Base-by-base conservation (phyloP, 2,888 invertebrate genomes). In the Iselma pallidipennis region DNA sequence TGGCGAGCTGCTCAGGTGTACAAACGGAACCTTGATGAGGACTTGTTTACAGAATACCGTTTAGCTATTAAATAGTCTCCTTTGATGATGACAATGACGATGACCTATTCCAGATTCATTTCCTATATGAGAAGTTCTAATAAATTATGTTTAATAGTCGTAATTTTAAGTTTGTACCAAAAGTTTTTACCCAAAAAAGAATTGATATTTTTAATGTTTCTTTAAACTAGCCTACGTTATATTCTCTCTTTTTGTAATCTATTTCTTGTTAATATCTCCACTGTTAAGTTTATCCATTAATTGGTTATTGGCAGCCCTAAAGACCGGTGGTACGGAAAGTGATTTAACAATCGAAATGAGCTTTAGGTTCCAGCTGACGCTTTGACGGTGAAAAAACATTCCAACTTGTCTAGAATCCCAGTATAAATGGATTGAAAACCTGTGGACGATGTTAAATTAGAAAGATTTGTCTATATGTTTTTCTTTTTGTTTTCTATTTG, bases 341-440 rank as follows among this genome's bases (percentile, higher is more conserved):
- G 55, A 57, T 61, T 61, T 56, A 65, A 61, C 65, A 58, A 59
- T 59, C 61, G 54, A 56, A 55, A 58, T 59, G 54, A 23, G 52
- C 29, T 57, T 45, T 49, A 21, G 56, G 51, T 28, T 61, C 31
- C 65, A 65, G 59, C 65, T 65, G 65, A 53, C 61, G 58, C 56
- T 52, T 42, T 50, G 42, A 49, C 29, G 33, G 51, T 55, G 49
- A 57, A 58, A 59, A 61, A 53, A 59, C 58, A 49, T 12, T 23
- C 4, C 1, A 45, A 12, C 23, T 45, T 23, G 45, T 45, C 45
- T 21, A 19, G 2, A 23, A 21, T 23, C 23, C 45, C 23, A 12
- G 4, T 45, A 23, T 45, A 21, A 45, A 45, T 45, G 45, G 45
- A 45, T 45, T 23, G 16, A 23, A 21, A 45, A 23, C 10, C 23